Evolutionary conservation across 1,140 invertebrate species (phyloP).

Genomic region (Leptinotarsa lineolata): DNA sequence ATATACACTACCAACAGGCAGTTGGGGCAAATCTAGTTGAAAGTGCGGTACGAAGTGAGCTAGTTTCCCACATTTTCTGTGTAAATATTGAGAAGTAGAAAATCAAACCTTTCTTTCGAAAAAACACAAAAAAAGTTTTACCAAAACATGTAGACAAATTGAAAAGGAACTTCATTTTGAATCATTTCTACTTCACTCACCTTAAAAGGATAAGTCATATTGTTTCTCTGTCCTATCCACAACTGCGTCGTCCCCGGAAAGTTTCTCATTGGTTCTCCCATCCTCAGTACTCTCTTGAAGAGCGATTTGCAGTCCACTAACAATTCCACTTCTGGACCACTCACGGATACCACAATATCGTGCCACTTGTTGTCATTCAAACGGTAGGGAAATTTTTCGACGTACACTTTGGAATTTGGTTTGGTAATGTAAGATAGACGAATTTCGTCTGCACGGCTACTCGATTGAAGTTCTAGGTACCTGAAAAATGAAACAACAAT

Average conservation of each 20-base stretch:
- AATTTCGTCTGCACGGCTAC: slow-evolving; percentile 83
- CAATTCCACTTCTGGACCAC: slow-evolving; percentile 79
- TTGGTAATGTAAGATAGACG: slow-evolving; percentile 73
- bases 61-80: too few species aligned
- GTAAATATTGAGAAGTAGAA: too few species aligned
- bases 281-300: slow-evolving; percentile 72
- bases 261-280: slow-evolving; percentile 71
- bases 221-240: slow-evolving; percentile 86
- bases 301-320: slow-evolving; percentile 84
- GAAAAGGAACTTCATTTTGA: background rate
- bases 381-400: slow-evolving; percentile 84
- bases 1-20: too few species aligned
- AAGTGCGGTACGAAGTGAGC: too few species aligned
- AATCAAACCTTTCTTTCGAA: too few species aligned
- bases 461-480: slow-evolving; percentile 89
- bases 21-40: too few species aligned
- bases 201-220: slow-evolving; percentile 82
- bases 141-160: background rate
- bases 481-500: slow-evolving; percentile 41
- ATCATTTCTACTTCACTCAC: slow-evolving; percentile 59
- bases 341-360: slow-evolving; percentile 79
- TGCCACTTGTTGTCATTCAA: slow-evolving; percentile 87
- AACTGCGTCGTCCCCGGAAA: slow-evolving; percentile 73
- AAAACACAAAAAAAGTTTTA: too few species aligned
- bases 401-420: slow-evolving; percentile 64